A percentile compares a stretch with the other conserved stretches of the same genome.
phyloP scores from a whole-genome alignment of 1,140 invertebrate species.

The Trachelipus rathkii region DNA sequence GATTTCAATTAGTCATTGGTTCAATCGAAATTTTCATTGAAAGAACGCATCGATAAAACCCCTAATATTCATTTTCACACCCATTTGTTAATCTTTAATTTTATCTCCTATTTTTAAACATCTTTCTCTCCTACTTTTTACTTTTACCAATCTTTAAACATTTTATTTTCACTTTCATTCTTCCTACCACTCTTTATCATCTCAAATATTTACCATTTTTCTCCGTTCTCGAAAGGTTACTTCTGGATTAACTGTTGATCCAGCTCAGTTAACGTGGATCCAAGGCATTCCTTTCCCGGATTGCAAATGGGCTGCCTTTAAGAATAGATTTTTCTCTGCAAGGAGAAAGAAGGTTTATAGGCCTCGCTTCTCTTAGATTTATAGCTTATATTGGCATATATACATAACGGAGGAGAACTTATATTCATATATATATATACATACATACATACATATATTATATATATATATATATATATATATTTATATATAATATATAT shows the following conservation, averaged over 20 bases:
- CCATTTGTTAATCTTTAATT: not conserved
- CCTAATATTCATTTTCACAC: too few species aligned
- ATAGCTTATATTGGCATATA: conserved; percentile 4
- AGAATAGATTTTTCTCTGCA: not conserved
- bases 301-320: not conserved
- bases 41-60: too few species aligned
- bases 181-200: not conserved
- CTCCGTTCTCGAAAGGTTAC: not conserved
- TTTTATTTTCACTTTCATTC: not conserved
- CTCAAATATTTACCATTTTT: not conserved
- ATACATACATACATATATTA: too few species aligned
- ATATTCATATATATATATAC: too few species aligned
- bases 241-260: not conserved
- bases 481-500: too few species aligned
- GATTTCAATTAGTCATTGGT: too few species aligned
- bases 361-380: not conserved
- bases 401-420: not conserved
- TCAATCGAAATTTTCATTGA: too few species aligned
- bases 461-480: too few species aligned
- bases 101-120: too few species aligned
- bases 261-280: conserved; percentile 2
- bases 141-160: too few species aligned
- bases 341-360: too few species aligned
- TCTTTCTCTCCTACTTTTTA: too few species aligned
- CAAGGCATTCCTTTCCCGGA: not conserved